Base-by-base conservation (phyloP, 2,888 invertebrate genomes). In the Muscina levida region DNA sequence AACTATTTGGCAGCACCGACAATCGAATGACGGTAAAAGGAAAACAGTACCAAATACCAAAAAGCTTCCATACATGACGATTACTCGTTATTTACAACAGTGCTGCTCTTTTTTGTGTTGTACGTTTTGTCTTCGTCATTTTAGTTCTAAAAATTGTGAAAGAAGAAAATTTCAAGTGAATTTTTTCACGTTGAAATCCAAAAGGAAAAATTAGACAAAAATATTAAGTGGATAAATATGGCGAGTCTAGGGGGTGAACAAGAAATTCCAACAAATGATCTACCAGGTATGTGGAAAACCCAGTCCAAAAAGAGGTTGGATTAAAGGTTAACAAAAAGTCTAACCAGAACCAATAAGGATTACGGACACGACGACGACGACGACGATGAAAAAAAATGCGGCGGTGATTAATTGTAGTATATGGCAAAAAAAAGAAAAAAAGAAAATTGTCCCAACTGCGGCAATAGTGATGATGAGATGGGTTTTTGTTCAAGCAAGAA, bases 201-300 rank as follows among this genome's bases (percentile, higher is more conserved):
- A 68, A 68, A 67, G 8, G 31, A 77, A 74, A 76, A 53, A 62
- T 42, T 56, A 19, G 22, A 19, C 3, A 31, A 77, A 71, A 71
- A 73, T 67, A 77, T 74, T 62, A 83, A 87, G 87, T 87, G 85
- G 85, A 86, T 86, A 89, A 91, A 91, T 90, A 91, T 90, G 91
- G 90, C 89, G 91, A 90, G 90, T 89, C 87, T 91, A 89, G 91
- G 89, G 87, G 91, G 90, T 86, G 90, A 91, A 88, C 89, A 89
- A 87, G 87, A 89, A 88, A 89, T 89, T 89, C 88, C 86, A 86
- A 85, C 88, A 86, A 90, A 89, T 88, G 89, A 88, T 86, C 85
- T 85, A 87, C 86, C 88, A 90, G 90, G 91, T 91, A 90, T 85
- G 87, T 85, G 85, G 86, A 79, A 86, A 86, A 84, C 83, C 5